These are phyloP conservation scores for Malthinus flaveolus DNA, from an alignment of 2,888 invertebrate species.

Conservation along the genomic window DNA sequence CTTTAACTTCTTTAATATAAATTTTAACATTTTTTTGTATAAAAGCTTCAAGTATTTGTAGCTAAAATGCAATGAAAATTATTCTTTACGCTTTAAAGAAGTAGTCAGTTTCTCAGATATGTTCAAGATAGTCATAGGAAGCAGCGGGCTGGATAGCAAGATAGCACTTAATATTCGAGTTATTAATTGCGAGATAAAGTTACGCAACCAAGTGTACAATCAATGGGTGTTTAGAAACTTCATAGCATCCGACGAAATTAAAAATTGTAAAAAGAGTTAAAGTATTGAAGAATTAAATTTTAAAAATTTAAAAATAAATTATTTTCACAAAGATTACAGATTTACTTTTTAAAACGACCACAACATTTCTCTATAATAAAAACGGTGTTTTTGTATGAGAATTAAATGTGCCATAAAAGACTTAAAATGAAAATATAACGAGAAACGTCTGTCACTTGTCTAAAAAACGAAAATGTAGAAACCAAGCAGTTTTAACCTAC, in stretches of 20 bases:
- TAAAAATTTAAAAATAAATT: slow-evolving; percentile 6
- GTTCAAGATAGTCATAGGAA: slow-evolving; percentile 41
- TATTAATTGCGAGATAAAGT: slow-evolving; percentile 40
- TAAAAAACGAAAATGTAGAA: slow-evolving; percentile 27
- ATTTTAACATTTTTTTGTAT: not conserved
- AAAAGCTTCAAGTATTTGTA: slow-evolving; percentile 12
- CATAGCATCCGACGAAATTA: slow-evolving; percentile 21
- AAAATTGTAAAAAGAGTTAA: slow-evolving; percentile 14
- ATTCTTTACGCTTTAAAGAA: slow-evolving; percentile 38
- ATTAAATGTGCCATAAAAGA: slow-evolving; percentile 28
- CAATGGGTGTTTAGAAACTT: slow-evolving; percentile 19
- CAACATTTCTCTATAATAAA: slow-evolving; percentile 18
- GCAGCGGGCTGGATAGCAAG: slow-evolving; percentile 47
- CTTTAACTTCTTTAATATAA: not conserved
- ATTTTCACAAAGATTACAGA: not conserved
- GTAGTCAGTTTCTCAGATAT: slow-evolving; percentile 35
- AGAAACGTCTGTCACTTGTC: slow-evolving; percentile 31
- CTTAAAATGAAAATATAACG: slow-evolving; percentile 30
- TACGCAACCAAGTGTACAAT: slow-evolving; percentile 33
- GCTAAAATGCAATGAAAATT: slow-evolving; percentile 35
- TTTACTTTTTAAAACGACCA: slow-evolving; percentile 17
- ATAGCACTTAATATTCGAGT: slow-evolving; percentile 48
- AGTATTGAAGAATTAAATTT: slow-evolving; percentile 15
- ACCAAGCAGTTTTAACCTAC: slow-evolving; percentile 26
- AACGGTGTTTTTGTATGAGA: slow-evolving; percentile 22